These are phyloP conservation scores for Nettapus auritus DNA, from an alignment of 2,113 vertebrate genomes.

Conservation along the genomic window DNA sequence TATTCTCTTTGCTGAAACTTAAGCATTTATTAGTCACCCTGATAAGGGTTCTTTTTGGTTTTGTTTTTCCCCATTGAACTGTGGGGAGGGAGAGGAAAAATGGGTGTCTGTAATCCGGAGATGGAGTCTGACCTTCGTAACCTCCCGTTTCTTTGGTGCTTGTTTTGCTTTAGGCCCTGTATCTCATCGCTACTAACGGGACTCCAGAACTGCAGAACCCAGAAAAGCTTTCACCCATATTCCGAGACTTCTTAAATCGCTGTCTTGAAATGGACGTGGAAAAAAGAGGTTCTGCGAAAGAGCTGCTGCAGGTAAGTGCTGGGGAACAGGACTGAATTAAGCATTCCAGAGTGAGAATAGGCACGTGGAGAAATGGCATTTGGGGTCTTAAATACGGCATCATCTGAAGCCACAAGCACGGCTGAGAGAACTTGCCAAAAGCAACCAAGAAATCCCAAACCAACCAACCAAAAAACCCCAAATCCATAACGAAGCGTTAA, in stretches of 20 bases:
- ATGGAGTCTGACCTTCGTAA: neutral
- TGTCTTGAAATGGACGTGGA: conserved; percentile 99
- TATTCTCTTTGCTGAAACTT: conserved; percentile 13
- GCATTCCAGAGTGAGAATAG: neutral
- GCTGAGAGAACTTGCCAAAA: neutral
- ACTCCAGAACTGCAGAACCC: conserved; percentile 97
- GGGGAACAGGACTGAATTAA: neutral
- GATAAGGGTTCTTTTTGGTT: neutral
- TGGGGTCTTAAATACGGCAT: neutral
- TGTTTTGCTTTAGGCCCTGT: conserved; percentile 84
- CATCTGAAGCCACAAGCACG: neutral
- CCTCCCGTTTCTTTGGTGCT: neutral
- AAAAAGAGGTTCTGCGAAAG: conserved; percentile 94
- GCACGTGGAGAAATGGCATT: neutral
- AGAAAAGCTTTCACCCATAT: conserved; percentile 89
- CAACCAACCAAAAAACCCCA: too few species aligned
- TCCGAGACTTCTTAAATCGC: conserved; percentile 93
- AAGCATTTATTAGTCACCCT: conserved; percentile 3
- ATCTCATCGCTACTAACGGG: conserved; percentile 97
- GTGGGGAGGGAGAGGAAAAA: neutral
- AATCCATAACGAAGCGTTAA: neutral
- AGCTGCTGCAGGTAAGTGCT: conserved; percentile 88
- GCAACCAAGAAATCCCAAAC: too few species aligned
- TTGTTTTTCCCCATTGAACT: neutral
- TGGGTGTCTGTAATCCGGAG: neutral